Conservation (phyloP, 1,140 invertebrate species). For the Scaptomyza graminum region DNA sequence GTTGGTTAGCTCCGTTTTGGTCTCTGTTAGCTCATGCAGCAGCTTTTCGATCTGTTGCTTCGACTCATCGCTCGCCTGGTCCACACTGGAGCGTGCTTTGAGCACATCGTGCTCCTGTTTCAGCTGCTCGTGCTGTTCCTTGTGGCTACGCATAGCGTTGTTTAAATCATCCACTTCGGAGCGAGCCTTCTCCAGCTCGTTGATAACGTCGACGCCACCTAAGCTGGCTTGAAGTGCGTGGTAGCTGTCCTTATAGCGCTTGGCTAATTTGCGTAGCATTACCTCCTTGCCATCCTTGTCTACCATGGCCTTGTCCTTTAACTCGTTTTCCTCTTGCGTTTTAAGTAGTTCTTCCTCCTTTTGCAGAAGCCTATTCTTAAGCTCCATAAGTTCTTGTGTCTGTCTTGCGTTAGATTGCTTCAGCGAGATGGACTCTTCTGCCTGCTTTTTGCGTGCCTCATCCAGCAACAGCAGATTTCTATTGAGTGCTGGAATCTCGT, state of each 20-base stretch:
- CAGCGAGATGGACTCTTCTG: slow-evolving; percentile 84
- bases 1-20: slow-evolving; percentile 84
- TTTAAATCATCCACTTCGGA: slow-evolving; percentile 87
- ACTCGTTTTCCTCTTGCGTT: slow-evolving; percentile 88
- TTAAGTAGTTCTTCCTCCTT: slow-evolving; percentile 87
- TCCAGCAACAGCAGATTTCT: slow-evolving; percentile 85
- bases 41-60: slow-evolving; percentile 63
- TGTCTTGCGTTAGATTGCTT: slow-evolving; percentile 83
- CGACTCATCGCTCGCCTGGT: slow-evolving; percentile 77
- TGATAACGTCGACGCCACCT: slow-evolving; percentile 72
- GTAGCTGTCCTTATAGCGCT: slow-evolving; percentile 95
- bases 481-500: slow-evolving; percentile 87
- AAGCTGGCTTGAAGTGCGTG: slow-evolving; percentile 87
- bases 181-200: slow-evolving; percentile 84
- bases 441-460: slow-evolving; percentile 85
- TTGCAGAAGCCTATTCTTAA: slow-evolving; percentile 85
- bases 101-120: slow-evolving; percentile 89
- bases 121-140: slow-evolving; percentile 87
- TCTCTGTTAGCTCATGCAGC: slow-evolving; percentile 81
- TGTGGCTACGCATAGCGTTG: slow-evolving; percentile 85
- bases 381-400: slow-evolving; percentile 85
- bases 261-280: slow-evolving; percentile 95
- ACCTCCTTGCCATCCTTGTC: slow-evolving; percentile 91
- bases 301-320: slow-evolving; percentile 88
- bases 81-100: slow-evolving; percentile 83